Evolutionary conservation across 2,888 invertebrate genomes (phyloP).

Genomic region (Tachystola acroxantha): DNA sequence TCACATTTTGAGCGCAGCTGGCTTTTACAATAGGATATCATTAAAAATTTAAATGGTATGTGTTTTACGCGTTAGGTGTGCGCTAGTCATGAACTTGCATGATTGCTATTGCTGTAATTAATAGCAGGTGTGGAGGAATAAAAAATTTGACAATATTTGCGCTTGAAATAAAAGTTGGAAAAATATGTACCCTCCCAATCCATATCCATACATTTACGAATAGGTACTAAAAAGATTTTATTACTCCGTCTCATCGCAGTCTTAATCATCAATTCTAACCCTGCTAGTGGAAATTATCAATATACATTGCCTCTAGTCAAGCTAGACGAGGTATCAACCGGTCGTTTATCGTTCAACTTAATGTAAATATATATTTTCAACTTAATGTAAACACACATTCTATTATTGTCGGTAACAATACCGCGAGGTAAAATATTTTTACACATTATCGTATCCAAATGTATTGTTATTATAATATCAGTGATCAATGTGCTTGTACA

Average conservation of each 20-base stretch:
- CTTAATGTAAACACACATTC: not conserved
- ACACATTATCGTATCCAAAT: not conserved
- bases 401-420: slow-evolving; percentile 30
- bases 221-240: not conserved
- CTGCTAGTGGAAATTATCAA: not conserved
- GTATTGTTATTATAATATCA: slow-evolving; percentile 2
- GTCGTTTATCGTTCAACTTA: not conserved
- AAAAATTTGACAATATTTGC: no score
- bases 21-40: no score
- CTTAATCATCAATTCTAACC: not conserved
- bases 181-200: not conserved
- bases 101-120: no score
- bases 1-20: no score
- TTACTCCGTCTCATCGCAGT: not conserved
- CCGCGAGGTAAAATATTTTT: slow-evolving; percentile 19
- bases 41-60: no score
- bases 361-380: slow-evolving; percentile 1
- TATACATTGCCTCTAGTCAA: not conserved
- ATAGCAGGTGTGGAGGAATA: no score
- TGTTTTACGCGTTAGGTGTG: no score
- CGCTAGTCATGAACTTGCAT: no score
- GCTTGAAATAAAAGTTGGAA: not conserved
- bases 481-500: slow-evolving; percentile 9
- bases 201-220: no score
- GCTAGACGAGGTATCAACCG: not conserved